A percentile compares a stretch with the other conserved stretches of the same genome.
These are phyloP conservation scores for Coryphaenoides rupestris DNA, from an alignment of 2,113 vertebrate genomes.

Conservation along the genomic window DNA sequence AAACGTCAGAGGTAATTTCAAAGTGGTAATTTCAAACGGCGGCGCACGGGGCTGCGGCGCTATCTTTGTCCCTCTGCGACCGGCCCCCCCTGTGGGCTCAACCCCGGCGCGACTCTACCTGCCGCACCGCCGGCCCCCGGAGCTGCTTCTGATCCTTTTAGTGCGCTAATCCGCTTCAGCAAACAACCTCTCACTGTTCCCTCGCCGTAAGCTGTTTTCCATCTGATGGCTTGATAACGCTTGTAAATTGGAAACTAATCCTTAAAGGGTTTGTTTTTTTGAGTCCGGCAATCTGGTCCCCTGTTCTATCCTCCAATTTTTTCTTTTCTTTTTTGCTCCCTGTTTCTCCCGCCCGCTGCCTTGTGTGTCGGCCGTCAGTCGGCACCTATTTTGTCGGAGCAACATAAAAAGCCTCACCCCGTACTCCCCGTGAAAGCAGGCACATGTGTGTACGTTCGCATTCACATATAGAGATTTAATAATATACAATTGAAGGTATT, in stretches of 20 bases:
- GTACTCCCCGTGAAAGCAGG: no score
- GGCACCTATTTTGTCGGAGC: neutral
- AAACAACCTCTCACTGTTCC: constrained; percentile 54
- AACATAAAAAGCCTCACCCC: neutral
- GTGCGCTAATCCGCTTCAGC: constrained; percentile 55
- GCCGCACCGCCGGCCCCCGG: constrained; percentile 34
- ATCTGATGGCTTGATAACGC: constrained; percentile 52
- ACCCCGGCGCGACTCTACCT: neutral
- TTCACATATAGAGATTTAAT: no score
- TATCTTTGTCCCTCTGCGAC: no score
- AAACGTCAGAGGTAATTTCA: no score
- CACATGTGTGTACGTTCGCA: no score
- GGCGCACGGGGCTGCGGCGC: no score
- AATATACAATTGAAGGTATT: no score
- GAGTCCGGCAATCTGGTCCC: constrained; percentile 25
- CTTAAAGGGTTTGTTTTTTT: constrained; percentile 40
- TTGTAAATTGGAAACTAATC: constrained; percentile 61
- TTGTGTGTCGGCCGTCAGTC: neutral
- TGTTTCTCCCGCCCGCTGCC: neutral
- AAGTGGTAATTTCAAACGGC: no score
- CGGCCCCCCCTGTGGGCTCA: no score
- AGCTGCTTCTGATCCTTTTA: constrained; percentile 56
- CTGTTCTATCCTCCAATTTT: constrained; percentile 18
- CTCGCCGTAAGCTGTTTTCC: constrained; percentile 41
- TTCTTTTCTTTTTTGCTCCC: constrained; percentile 13